Base-by-base conservation (phyloP, 2,797 vertebrate species). In the Lophius americanus region DNA sequence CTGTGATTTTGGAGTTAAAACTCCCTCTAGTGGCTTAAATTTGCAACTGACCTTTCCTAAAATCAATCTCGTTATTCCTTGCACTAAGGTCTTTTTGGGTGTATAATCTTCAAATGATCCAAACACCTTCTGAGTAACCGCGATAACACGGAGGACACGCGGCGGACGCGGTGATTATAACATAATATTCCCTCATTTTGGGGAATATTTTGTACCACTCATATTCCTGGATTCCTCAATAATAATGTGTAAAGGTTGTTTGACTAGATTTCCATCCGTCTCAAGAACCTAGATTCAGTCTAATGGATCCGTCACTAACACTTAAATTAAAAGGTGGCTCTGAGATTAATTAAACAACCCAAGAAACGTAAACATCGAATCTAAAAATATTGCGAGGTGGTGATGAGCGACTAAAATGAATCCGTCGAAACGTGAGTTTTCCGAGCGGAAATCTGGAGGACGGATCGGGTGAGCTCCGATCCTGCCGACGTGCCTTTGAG, bases 401-500 rank as follows among this genome's bases (percentile, higher is more conserved):
- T 47, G 51, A 57, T 37, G 46, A 37, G 33, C 55, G 54, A 41
- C 39, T 65, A 42, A 60, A 64, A 63, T 55, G 53, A 60, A 55
- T 32, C 38, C 43, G n/a, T n/a, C n/a, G n/a, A n/a, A n/a, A n/a
- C n/a, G 61, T 10, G 41, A 81, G 62, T 77, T 59, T 37, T 55
- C 32, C 39, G 32, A 70, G 61, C 49, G 38, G 54, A 47, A 55
- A 64, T 41, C 57, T n/a, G 41, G 49, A 35, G 6, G 61, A 47
- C 38, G 37, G 49, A 65, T 23, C 9, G 60, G 51, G 41, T 38
- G 43, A 47, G 37, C 36, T 68, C 47, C 51, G 37, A 73, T 53
- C 46, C 55, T 68, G 61, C 68, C 42, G 68, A 79, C 35, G 68
- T 50, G 73, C 63, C 57, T 5, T 1, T 55, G 79, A 83, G 68